A percentile compares a stretch with the other conserved stretches of the same genome.
phyloP scores from a whole-genome alignment of 2,797 vertebrate genomes.

The Heliangelus exortis region DNA sequence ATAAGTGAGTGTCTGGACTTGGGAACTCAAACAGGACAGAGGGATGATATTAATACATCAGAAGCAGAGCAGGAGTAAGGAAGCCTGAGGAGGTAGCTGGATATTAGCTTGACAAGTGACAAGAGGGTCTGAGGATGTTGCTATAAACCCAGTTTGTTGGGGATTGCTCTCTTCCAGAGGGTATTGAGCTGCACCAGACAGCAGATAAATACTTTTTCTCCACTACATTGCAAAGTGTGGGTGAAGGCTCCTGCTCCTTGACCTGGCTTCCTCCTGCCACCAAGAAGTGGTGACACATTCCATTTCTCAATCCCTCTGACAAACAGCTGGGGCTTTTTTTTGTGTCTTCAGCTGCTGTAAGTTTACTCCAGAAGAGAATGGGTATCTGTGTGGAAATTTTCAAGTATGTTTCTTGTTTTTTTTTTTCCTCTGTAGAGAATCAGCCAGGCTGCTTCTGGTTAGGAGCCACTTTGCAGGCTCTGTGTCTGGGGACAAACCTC shows the following conservation, averaged over 20 bases:
- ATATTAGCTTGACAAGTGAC: not conserved
- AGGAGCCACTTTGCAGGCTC: not conserved
- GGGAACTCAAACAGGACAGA: not conserved
- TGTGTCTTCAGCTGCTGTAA: not conserved
- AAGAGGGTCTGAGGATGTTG: not conserved
- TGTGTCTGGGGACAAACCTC: not conserved
- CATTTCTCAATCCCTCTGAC: not conserved
- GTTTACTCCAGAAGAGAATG: not conserved
- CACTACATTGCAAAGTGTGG: accelerated
- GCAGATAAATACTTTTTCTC: not conserved
- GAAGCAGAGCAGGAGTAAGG: not conserved
- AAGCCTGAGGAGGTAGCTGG: not conserved
- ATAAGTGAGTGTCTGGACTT: not conserved
- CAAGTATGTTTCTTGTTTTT: not conserved
- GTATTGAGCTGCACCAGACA: not conserved
- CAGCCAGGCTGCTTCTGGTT: not conserved
- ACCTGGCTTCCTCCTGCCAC: not conserved
- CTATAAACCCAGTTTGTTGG: not conserved
- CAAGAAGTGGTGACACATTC: not conserved
- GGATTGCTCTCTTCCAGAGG: not conserved
- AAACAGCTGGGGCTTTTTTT: not conserved
- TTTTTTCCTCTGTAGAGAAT: not conserved
- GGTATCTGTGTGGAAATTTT: not conserved
- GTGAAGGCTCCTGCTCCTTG: not conserved
- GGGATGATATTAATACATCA: not conserved